Percentiles rank a stretch among this genome's conserved stretches.
Conservation (phyloP, 2,888 invertebrate genomes). For the Lithophane leautieri region DNA sequence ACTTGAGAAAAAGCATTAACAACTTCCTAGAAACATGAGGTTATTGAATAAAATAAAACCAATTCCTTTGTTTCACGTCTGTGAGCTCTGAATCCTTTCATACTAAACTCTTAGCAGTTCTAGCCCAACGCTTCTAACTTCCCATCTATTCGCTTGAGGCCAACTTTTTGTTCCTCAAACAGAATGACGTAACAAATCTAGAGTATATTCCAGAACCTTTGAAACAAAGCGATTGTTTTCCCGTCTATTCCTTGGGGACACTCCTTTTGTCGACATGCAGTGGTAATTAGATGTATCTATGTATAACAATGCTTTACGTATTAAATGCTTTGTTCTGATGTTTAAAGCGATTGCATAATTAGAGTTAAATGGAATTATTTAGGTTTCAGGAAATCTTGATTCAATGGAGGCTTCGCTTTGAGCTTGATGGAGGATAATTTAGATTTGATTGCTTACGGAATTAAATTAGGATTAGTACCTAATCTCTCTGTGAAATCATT, state of each 20-base stretch:
- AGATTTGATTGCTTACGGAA: constrained; percentile 34
- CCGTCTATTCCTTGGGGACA: constrained; percentile 58
- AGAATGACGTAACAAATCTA: constrained; percentile 52
- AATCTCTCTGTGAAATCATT: not conserved
- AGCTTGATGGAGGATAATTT: constrained; percentile 29
- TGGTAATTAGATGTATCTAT: constrained; percentile 61
- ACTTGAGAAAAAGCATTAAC: not conserved
- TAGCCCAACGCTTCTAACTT: constrained; percentile 47
- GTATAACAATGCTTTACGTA: constrained; percentile 32
- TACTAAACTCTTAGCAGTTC: constrained; percentile 17
- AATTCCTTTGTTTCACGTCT: not conserved
- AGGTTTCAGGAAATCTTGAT: constrained; percentile 17
- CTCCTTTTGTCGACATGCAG: constrained; percentile 53
- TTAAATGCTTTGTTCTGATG: constrained; percentile 45
- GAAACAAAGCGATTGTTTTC: constrained; percentile 64
- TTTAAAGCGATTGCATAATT: constrained; percentile 33
- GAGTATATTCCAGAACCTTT: constrained; percentile 56
- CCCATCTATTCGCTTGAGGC: constrained; percentile 49
- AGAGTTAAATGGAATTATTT: constrained; percentile 33
- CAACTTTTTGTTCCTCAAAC: constrained; percentile 60
- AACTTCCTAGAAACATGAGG: not conserved
- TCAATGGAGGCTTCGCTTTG: constrained; percentile 9
- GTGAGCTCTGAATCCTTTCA: constrained; percentile 17
- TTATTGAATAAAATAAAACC: constrained; percentile 12
- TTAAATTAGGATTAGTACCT: constrained; percentile 18